Conservation (phyloP, 2,113 vertebrate genomes). For the Telmatochromis brachygnathus region DNA sequence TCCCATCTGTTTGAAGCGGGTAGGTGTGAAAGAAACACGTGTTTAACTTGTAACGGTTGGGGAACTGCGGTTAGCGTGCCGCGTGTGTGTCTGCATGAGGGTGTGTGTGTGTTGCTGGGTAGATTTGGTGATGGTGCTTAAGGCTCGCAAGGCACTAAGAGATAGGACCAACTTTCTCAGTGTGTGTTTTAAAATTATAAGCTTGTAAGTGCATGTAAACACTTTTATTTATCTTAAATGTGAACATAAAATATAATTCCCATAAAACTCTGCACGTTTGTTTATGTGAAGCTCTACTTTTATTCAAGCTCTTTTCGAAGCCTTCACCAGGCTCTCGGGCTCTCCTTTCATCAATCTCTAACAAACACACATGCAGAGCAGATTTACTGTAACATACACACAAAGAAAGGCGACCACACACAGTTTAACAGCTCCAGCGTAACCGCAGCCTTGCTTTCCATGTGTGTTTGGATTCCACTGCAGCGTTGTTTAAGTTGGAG, state of each 20-base stretch:
- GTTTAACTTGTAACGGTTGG: constrained; percentile 10
- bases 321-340: background rate
- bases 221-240: background rate
- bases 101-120: constrained; percentile 46
- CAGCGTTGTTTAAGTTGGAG: background rate
- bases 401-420: constrained; percentile 2
- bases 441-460: background rate
- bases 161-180: background rate
- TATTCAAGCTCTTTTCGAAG: background rate
- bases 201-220: background rate
- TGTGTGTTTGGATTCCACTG: background rate
- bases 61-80: background rate
- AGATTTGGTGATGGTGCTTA: constrained; percentile 24
- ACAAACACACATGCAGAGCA: background rate
- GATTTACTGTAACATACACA: background rate
- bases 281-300: background rate
- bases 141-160: constrained; percentile 5
- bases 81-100: background rate
- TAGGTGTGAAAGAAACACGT: constrained; percentile 19
- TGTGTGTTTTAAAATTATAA: background rate
- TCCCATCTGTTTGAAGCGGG: constrained; percentile 16
- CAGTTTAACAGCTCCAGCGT: background rate
- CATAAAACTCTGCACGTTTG: background rate
- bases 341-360: background rate
- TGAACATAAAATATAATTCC: background rate